phyloP scores from a whole-genome alignment of 2,797 vertebrate genomes.

The Cryptoprocta ferox region DNA sequence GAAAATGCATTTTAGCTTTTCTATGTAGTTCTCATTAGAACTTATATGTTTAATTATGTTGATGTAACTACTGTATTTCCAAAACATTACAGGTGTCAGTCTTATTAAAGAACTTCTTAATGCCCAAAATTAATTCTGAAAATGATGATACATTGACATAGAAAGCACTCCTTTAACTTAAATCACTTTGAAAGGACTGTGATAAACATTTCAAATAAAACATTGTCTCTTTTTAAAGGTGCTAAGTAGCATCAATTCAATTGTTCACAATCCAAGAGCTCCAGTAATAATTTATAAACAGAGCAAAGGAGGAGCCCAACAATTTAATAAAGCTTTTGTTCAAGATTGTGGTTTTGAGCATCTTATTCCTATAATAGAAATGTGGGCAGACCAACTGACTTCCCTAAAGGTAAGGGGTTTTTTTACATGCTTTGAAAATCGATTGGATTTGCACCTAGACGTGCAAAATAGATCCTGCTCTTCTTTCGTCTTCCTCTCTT shows the following conservation, averaged over 20 bases:
- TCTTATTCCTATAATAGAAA: constrained; percentile 88
- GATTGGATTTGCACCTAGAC: neutral
- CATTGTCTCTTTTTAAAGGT: constrained; percentile 85
- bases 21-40: constrained; percentile 21
- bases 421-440: constrained; percentile 11
- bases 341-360: constrained; percentile 86
- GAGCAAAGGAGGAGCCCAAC: constrained; percentile 79
- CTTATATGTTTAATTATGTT: neutral
- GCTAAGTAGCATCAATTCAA: constrained; percentile 86
- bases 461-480: neutral
- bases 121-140: neutral
- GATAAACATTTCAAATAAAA: constrained; percentile 19
- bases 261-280: constrained; percentile 87
- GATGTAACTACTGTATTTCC: neutral
- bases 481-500: neutral
- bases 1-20: constrained; percentile 30
- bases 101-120: neutral
- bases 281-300: constrained; percentile 84
- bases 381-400: constrained; percentile 91
- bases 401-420: constrained; percentile 88
- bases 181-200: neutral
- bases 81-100: neutral
- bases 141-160: neutral
- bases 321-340: neutral
- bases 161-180: neutral